Evolutionary conservation across 2,888 invertebrate species (phyloP).

Genomic region (Parelbella ahira): DNA sequence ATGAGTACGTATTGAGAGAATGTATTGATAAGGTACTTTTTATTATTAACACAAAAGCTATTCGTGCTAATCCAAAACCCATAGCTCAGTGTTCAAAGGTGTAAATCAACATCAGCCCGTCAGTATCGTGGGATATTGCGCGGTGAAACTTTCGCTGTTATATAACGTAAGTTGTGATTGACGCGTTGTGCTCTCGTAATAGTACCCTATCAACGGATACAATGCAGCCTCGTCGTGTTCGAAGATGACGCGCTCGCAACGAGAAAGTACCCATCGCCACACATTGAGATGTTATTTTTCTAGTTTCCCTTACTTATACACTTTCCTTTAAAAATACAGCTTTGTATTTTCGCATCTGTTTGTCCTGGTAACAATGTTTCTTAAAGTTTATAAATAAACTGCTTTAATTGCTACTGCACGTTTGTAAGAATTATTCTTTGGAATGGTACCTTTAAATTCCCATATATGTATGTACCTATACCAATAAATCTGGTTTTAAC

Average conservation of each 20-base stretch:
- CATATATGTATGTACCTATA: too few species aligned
- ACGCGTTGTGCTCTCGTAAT: conserved; percentile 59
- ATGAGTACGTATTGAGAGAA: too few species aligned
- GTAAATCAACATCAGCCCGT: conserved; percentile 9
- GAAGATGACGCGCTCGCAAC: conserved; percentile 65
- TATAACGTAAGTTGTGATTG: conserved; percentile 58
- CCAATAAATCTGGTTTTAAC: too few species aligned
- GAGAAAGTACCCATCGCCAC: conserved; percentile 45
- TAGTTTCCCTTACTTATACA: conserved; percentile 16
- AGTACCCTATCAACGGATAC: conserved; percentile 56
- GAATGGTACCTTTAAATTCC: too few species aligned
- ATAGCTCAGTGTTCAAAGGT: conserved; percentile 6
- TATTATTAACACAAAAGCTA: too few species aligned
- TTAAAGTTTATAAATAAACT: too few species aligned
- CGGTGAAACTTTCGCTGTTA: conserved; percentile 55
- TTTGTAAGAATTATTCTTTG: too few species aligned
- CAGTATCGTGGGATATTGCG: conserved; percentile 20
- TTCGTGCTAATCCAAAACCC: conserved; percentile 4
- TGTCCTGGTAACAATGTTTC: too few species aligned
- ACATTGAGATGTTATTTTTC: conserved; percentile 39
- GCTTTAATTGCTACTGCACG: too few species aligned
- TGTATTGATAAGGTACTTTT: too few species aligned
- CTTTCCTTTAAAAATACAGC: neutral
- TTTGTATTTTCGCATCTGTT: too few species aligned
- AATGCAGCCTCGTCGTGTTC: conserved; percentile 59